Base-by-base conservation (phyloP, 2,113 vertebrate genomes). In the Excalfactoria chinensis region DNA sequence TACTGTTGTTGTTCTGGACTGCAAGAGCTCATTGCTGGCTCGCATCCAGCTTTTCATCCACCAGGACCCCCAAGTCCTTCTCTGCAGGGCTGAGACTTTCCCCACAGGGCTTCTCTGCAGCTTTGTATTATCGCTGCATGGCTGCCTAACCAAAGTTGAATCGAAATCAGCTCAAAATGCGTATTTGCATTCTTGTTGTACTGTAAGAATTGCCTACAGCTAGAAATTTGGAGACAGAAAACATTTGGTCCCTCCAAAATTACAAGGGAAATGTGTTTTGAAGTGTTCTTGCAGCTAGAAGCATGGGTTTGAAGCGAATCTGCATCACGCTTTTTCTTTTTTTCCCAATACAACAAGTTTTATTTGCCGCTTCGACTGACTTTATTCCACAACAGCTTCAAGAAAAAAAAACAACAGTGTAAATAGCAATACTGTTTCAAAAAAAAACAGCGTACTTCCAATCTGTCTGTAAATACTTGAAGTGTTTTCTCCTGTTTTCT, bases 111-210 rank as follows among this genome's bases (percentile, higher is more conserved):
- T 53, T 53, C 51, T 53, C 26, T 16, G 26, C 26, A 26, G 51
- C 26, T 30, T 72, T 84, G 21, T 91, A 30, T 86, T 91, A 30
- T 86, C 80, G 51, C 70, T 95, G 76, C 80, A 84, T 77, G 53
- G 44, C 78, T 83, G 89, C 72, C 72, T 90, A 72, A 87, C 89
- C 67, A 88, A 86, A 94, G 71, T 68, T 73, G 23, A 51, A 73
- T 18, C 93, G 90, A 89, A 86, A 86, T 80, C 84, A 89, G 44
- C 64, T 91, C 64, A 51, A 82, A 92, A 60, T 41, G 64, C n/a
- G 0, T 74, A 28, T 71, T 94, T 86, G 46, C 1, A 64, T 51
- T 90, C 64, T 89, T 85, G 41, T 56, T 3, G 4, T 77, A 40
- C 74, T 91, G 56, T 87, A 85, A 90, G 84, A 94, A 73, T 85